Conservation (phyloP, 1,140 invertebrate species). For the Sycobia sp. region DNA sequence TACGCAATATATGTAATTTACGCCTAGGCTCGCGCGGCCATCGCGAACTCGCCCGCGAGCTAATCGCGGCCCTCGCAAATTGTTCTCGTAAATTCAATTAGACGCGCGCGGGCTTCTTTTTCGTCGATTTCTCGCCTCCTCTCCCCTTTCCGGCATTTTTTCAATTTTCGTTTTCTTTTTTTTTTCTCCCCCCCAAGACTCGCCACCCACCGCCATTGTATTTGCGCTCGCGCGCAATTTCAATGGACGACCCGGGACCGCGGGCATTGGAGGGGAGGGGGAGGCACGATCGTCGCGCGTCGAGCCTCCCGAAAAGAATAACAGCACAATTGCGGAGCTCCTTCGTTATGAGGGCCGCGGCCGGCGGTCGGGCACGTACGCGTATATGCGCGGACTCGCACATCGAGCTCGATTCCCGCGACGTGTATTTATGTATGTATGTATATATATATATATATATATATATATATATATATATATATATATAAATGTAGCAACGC, state of each 20-base stretch:
- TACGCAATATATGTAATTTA: constrained; percentile 29
- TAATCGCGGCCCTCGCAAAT: constrained; percentile 15
- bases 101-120: not conserved
- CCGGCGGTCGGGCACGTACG: no score
- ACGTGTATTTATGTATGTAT: constrained; percentile 17
- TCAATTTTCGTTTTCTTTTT: no score
- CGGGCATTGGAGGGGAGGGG: not conserved
- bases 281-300: not conserved
- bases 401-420: no score
- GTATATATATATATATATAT: no score
- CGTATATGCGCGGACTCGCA: no score
- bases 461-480: no score
- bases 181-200: not conserved
- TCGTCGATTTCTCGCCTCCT: not conserved
- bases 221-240: not conserved
- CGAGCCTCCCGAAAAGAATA: not conserved
- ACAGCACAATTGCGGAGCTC: not conserved
- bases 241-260: not conserved
- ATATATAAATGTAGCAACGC: no score
- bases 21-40: not conserved
- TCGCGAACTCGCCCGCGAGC: not conserved
- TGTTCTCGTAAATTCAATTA: constrained; percentile 30
- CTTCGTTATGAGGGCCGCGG: no score
- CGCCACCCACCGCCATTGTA: not conserved
- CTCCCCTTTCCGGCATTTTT: no score